Conservation (phyloP, 2,113 vertebrate species). For the Cyphomyrus discorhynchus region DNA sequence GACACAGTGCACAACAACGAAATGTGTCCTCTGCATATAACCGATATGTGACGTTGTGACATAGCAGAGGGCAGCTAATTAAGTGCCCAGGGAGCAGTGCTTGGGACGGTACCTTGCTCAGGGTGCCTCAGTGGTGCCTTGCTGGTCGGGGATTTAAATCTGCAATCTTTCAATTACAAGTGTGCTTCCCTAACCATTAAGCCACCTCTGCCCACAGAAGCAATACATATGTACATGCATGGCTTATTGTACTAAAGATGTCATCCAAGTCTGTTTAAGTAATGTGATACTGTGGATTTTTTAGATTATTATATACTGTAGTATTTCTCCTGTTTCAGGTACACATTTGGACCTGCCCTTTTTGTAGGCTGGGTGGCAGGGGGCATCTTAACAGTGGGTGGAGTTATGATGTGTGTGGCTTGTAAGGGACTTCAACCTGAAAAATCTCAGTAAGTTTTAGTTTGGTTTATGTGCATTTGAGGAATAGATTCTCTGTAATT, state of each 20-base stretch:
- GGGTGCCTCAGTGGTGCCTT: too few species aligned
- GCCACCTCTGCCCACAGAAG: not conserved
- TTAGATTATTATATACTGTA: not conserved
- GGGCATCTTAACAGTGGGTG: constrained; percentile 70
- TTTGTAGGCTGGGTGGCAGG: constrained; percentile 82
- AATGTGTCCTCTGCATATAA: too few species aligned
- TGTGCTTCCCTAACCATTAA: too few species aligned
- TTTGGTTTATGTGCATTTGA: not conserved
- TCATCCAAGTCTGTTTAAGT: not conserved
- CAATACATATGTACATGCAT: not conserved
- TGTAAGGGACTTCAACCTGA: constrained; percentile 69
- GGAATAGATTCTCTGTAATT: not conserved
- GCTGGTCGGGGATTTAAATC: too few species aligned
- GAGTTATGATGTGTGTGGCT: constrained; percentile 77
- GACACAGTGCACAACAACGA: too few species aligned
- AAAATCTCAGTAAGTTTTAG: constrained; percentile 64
- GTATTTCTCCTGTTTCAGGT: constrained; percentile 57
- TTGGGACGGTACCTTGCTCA: too few species aligned
- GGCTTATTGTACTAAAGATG: not conserved
- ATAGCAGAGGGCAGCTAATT: too few species aligned
- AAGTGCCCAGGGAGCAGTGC: too few species aligned
- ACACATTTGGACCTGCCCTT: constrained; percentile 82
- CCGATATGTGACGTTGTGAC: too few species aligned
- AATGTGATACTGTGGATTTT: not conserved
- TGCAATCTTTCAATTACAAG: too few species aligned